A percentile compares a stretch with the other conserved stretches of the same genome.
phyloP scores from a whole-genome alignment of 2,113 vertebrate species.

The Caranx ignobilis region DNA sequence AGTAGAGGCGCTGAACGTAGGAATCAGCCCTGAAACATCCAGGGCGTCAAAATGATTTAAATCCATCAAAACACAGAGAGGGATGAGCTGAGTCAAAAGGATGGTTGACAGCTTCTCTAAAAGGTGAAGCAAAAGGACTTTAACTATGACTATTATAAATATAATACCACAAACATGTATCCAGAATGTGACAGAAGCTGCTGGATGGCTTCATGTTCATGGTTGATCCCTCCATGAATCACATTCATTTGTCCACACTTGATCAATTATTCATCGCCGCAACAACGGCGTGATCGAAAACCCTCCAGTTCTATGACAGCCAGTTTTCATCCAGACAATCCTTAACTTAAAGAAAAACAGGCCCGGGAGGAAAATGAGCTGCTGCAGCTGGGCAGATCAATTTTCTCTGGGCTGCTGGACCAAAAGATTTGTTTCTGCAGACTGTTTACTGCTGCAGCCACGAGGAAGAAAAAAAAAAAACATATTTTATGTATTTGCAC shows the following conservation, averaged over 20 bases:
- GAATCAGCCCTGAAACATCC: conserved; percentile 10
- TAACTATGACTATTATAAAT: background rate
- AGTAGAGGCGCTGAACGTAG: background rate
- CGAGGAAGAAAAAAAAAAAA: conserved; percentile 8
- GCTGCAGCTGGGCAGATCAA: background rate
- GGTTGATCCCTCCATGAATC: conserved; percentile 6
- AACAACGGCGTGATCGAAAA: conserved; percentile 3
- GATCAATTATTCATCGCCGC: conserved; percentile 35
- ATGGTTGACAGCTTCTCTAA: background rate
- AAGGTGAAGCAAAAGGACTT: background rate
- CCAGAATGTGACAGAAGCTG: background rate
- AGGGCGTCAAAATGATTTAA: background rate
- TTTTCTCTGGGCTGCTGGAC: conserved; percentile 12
- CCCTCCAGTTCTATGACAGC: background rate
- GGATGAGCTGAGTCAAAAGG: background rate
- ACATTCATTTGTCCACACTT: conserved; percentile 3
- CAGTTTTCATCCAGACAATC: conserved; percentile 3
- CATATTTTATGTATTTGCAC: conserved; percentile 3
- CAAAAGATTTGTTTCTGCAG: conserved; percentile 15
- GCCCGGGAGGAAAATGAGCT: background rate
- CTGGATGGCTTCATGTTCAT: background rate
- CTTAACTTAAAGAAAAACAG: background rate
- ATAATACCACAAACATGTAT: background rate
- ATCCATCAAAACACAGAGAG: background rate
- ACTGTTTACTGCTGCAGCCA: conserved; percentile 6